These are phyloP conservation scores for Cheilosia urbana DNA, from an alignment of 2,888 invertebrate species.

Conservation along the genomic window DNA sequence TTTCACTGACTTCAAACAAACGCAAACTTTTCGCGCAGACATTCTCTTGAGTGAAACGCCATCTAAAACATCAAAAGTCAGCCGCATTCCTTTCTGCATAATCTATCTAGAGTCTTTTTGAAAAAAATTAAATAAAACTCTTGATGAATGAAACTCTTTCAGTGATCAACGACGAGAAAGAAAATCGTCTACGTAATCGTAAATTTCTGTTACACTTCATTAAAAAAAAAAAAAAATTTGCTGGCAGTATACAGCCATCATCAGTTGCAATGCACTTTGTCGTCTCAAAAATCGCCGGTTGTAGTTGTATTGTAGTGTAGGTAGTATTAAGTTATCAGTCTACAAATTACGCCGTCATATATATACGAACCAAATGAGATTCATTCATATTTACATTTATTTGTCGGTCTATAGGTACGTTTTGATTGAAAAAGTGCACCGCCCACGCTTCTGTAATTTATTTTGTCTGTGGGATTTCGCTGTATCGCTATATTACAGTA, in stretches of 20 bases:
- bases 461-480: conserved; percentile 10
- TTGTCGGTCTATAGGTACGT: conserved; percentile 21
- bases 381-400: conserved; percentile 40
- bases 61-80: background rate
- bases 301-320: conserved; percentile 8
- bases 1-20: no score
- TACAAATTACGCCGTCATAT: background rate
- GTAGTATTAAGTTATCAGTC: conserved; percentile 12
- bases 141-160: conserved; percentile 11
- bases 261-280: background rate
- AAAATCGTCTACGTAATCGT: background rate
- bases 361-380: conserved; percentile 5
- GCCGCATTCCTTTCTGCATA: background rate
- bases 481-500: background rate
- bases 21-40: background rate
- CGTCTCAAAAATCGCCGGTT: background rate
- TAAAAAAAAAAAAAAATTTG: background rate
- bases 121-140: background rate
- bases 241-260: background rate
- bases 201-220: background rate
- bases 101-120: background rate
- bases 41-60: no score
- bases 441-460: conserved; percentile 61
- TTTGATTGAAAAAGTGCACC: conserved; percentile 62
- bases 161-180: background rate